Percentiles rank a stretch among this genome's conserved stretches.
These are phyloP conservation scores for Exephanes ischioxanthus DNA, from an alignment of 2,888 invertebrate species.

Conservation along the genomic window DNA sequence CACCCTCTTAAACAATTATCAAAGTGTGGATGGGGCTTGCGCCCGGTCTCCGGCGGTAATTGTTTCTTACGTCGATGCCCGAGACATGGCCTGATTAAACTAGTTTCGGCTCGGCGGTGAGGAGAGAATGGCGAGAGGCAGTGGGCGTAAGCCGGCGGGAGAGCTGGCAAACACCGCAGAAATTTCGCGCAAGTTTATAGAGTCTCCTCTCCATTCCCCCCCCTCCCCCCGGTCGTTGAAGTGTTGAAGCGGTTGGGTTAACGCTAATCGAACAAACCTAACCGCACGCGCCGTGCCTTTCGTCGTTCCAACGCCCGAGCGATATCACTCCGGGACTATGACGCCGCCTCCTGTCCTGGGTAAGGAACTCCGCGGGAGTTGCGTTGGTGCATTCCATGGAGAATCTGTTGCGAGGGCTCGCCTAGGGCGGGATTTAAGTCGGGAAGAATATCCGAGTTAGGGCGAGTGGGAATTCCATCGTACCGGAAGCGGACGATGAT, in stretches of 20 bases:
- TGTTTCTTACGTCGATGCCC: conserved; percentile 68
- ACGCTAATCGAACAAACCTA: conserved; percentile 24
- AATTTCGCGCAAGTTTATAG: conserved; percentile 66
- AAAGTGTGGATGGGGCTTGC: conserved; percentile 65
- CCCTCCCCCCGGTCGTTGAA: conserved; percentile 8
- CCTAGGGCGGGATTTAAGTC: background rate
- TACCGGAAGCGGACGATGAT: background rate
- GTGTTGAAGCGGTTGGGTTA: conserved; percentile 46
- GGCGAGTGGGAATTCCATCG: background rate
- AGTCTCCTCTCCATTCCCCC: background rate
- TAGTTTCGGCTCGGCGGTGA: conserved; percentile 66
- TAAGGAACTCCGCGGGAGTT: background rate
- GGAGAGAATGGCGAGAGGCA: conserved; percentile 21
- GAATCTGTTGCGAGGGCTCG: background rate
- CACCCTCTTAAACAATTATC: conserved; percentile 54
- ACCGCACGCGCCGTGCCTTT: conserved; percentile 11
- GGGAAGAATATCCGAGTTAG: background rate
- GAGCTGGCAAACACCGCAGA: conserved; percentile 58
- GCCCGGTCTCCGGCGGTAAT: conserved; percentile 60
- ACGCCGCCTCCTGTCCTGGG: background rate
- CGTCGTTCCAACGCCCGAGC: background rate
- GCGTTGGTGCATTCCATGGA: background rate
- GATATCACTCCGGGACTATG: background rate
- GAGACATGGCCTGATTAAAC: conserved; percentile 71
- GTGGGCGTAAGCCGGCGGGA: conserved; percentile 33